These are phyloP conservation scores for Apocrypta bakeri DNA, from an alignment of 1,140 invertebrate genomes.

Conservation along the genomic window DNA sequence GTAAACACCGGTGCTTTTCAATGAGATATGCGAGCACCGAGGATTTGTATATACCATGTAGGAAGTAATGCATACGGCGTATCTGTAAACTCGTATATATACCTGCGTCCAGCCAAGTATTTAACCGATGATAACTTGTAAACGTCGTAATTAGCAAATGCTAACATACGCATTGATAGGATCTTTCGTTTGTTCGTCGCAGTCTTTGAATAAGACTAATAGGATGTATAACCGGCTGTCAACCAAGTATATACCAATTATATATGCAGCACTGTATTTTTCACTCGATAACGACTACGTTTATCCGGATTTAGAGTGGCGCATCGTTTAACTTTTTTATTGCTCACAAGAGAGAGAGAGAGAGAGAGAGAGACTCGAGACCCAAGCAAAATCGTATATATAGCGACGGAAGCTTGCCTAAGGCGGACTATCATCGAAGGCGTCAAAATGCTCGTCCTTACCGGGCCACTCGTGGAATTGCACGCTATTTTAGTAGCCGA, in stretches of 20 bases:
- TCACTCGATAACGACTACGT: not conserved
- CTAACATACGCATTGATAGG: conserved; percentile 3
- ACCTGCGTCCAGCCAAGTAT: not conserved
- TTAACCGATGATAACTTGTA: conserved; percentile 7
- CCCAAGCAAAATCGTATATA: not conserved
- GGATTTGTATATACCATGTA: not conserved
- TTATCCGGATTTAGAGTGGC: not conserved
- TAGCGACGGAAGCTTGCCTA: conserved; percentile 3
- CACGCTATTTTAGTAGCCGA: conserved; percentile 36
- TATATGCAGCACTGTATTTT: not conserved
- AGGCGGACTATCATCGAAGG: conserved; percentile 2
- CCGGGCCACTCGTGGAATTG: conserved; percentile 23
- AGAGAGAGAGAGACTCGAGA: too few relatives aligned
- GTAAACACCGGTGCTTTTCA: conserved; percentile 20
- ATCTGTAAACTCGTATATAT: not conserved
- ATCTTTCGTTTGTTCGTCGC: not conserved
- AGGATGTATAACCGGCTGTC: not conserved
- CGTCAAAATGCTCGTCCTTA: conserved; percentile 25
- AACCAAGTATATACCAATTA: not conserved
- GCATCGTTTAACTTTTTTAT: conserved; percentile 5
- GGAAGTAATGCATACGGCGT: conserved; percentile 19
- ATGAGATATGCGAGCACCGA: conserved; percentile 28
- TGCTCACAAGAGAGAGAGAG: not conserved
- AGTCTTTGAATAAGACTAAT: not conserved
- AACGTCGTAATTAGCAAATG: conserved; percentile 32